A percentile compares a stretch with the other conserved stretches of the same genome.
phyloP scores from a whole-genome alignment of 2,888 invertebrate genomes.

The Dolichopus griseipennis region DNA sequence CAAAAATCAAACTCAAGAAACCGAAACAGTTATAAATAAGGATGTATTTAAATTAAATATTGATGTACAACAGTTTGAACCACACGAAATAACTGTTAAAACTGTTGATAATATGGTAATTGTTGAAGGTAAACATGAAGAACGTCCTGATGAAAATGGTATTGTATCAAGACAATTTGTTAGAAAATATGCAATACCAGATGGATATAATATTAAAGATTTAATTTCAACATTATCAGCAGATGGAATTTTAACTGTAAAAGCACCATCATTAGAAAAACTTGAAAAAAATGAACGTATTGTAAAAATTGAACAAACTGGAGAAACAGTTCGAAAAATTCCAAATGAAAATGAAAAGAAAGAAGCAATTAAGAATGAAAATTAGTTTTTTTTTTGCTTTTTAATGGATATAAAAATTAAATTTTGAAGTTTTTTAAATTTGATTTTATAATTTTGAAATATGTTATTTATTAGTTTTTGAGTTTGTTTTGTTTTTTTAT shows the following conservation, averaged over 20 bases:
- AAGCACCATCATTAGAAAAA: constrained; percentile 50
- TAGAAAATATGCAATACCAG: constrained; percentile 59
- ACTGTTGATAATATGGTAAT: constrained; percentile 62
- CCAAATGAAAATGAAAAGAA: constrained; percentile 26
- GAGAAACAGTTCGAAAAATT: constrained; percentile 45
- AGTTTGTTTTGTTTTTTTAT: too few relatives aligned
- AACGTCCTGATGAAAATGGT: constrained; percentile 64
- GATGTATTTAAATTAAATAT: constrained; percentile 62
- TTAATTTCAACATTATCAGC: constrained; percentile 64
- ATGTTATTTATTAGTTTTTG: too few relatives aligned
- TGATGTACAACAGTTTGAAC: constrained; percentile 71
- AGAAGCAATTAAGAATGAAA: too few relatives aligned
- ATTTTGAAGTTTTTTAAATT: too few relatives aligned
- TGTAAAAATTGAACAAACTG: constrained; percentile 54
- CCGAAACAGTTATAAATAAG: constrained; percentile 43
- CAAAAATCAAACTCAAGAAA: constrained; percentile 47
- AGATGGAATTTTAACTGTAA: constrained; percentile 61
- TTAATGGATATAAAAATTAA: too few relatives aligned
- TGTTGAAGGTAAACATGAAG: constrained; percentile 71
- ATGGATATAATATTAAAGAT: constrained; percentile 61
- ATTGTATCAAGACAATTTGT: constrained; percentile 56
- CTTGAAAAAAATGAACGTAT: constrained; percentile 39
- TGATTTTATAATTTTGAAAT: too few relatives aligned
- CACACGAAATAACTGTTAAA: constrained; percentile 69
- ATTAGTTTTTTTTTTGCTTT: too few relatives aligned